Percentiles rank a stretch among this genome's conserved stretches.
These are phyloP conservation scores for Eutrigla gurnardus DNA, from an alignment of 2,797 vertebrate genomes.

Conservation along the genomic window DNA sequence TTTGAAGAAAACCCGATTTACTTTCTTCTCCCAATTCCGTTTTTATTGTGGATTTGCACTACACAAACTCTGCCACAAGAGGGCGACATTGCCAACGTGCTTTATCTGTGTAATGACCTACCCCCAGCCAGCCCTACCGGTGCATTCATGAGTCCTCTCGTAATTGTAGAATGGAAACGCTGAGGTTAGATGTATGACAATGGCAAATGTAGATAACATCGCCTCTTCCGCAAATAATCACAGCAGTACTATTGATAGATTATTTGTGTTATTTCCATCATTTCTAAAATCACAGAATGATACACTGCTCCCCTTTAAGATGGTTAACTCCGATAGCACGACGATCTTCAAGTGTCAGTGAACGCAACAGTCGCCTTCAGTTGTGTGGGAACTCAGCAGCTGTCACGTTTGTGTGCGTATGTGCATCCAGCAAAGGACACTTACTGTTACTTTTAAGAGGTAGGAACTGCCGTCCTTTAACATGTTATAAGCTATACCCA, in stretches of 20 bases:
- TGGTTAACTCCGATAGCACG: not conserved
- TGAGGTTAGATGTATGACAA: too few species aligned
- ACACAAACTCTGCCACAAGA: constrained; percentile 35
- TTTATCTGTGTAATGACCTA: not conserved
- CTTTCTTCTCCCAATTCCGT: not conserved
- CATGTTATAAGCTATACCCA: not conserved
- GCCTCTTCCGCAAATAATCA: not conserved
- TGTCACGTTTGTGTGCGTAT: constrained; percentile 59
- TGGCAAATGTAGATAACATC: not conserved
- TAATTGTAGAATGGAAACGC: constrained; percentile 4
- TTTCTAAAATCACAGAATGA: not conserved
- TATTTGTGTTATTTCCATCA: not conserved
- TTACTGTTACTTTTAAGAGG: constrained; percentile 44
- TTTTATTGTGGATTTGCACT: constrained; percentile 16
- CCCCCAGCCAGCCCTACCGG: not conserved
- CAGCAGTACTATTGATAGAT: not conserved
- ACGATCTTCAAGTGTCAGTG: not conserved
- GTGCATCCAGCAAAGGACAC: constrained; percentile 35
- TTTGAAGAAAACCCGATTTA: not conserved
- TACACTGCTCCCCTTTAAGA: not conserved
- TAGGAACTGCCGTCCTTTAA: constrained; percentile 40
- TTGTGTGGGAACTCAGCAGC: constrained; percentile 66
- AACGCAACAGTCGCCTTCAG: constrained; percentile 55
- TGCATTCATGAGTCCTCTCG: constrained; percentile 29
- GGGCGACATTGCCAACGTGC: constrained; percentile 33